A percentile compares a stretch with the other conserved stretches of the same genome.
Evolutionary conservation across 2,113 vertebrate genomes (phyloP).

Genomic region (Baryphthengus martii): DNA sequence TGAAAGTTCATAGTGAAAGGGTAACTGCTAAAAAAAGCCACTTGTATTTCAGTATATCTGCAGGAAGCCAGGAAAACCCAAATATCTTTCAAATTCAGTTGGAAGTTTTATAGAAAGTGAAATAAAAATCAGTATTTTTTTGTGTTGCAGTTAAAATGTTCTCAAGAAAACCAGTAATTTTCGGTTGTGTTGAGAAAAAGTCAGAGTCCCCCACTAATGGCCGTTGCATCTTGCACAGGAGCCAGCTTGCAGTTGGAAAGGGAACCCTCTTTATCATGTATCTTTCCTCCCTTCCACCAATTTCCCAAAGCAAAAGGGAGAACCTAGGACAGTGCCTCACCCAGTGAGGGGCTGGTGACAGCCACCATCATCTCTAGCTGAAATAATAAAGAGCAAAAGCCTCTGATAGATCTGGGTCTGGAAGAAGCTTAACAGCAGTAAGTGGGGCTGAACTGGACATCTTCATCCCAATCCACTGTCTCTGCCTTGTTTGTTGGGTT

Average conservation of each 20-base stretch:
- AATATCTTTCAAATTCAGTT: neutral
- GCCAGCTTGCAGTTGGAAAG: neutral
- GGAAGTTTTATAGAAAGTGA: neutral
- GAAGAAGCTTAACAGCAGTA: neutral
- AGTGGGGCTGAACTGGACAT: neutral
- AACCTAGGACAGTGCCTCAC: neutral
- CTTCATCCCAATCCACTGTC: neutral
- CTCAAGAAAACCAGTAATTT: neutral
- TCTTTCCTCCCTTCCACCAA: neutral
- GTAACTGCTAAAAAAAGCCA: neutral
- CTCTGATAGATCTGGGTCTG: neutral
- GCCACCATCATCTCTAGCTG: neutral
- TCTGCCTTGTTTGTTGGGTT: neutral
- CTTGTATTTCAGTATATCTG: neutral
- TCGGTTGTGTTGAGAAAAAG: neutral
- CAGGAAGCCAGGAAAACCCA: neutral
- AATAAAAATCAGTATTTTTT: neutral
- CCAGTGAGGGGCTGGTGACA: rapidly evolving
- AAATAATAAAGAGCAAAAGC: neutral
- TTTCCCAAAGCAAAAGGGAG: neutral
- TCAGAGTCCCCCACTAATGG: rapidly evolving
- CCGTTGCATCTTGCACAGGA: neutral
- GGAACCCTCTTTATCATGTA: neutral
- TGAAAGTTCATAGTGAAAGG: neutral
- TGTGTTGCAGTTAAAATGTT: neutral